phyloP scores from a whole-genome alignment of 2,888 invertebrate genomes.

The Protonemura montana region DNA sequence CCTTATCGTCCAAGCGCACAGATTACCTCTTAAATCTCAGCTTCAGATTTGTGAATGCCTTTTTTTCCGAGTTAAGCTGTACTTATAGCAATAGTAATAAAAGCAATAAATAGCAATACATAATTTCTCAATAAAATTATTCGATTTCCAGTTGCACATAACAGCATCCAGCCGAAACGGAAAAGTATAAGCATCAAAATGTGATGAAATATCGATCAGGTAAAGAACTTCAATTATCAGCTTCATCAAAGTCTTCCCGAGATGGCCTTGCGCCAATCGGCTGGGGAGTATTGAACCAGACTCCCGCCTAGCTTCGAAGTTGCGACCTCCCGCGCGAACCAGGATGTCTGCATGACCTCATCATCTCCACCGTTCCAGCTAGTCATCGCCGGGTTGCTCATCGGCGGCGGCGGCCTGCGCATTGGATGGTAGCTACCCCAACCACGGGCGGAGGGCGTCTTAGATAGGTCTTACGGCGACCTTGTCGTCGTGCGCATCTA shows the following conservation, averaged over 20 bases:
- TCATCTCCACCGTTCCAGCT: not conserved
- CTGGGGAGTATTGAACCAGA: not conserved
- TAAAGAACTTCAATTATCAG: not conserved
- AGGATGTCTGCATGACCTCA: conserved; percentile 1
- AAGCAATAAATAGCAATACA: no score
- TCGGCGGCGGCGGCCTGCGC: not conserved
- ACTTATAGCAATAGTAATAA: not conserved
- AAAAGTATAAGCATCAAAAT: not conserved
- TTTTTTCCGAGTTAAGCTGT: not conserved
- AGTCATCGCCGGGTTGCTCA: not conserved
- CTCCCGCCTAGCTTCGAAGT: not conserved
- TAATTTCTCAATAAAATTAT: not conserved
- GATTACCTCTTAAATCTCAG: no score
- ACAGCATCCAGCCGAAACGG: not conserved
- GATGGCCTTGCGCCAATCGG: not conserved
- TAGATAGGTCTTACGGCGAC: not conserved
- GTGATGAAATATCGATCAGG: not conserved
- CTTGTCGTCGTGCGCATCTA: not conserved
- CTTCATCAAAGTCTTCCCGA: not conserved
- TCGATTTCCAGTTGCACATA: not conserved
- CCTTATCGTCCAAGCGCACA: not conserved
- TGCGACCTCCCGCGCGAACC: conserved; percentile 7
- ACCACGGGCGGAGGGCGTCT: not conserved
- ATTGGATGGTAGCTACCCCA: not conserved
- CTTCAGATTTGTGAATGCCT: not conserved